Evolutionary conservation across 2,113 vertebrate species (phyloP).

Genomic region (Thamnaconus septentrionalis): DNA sequence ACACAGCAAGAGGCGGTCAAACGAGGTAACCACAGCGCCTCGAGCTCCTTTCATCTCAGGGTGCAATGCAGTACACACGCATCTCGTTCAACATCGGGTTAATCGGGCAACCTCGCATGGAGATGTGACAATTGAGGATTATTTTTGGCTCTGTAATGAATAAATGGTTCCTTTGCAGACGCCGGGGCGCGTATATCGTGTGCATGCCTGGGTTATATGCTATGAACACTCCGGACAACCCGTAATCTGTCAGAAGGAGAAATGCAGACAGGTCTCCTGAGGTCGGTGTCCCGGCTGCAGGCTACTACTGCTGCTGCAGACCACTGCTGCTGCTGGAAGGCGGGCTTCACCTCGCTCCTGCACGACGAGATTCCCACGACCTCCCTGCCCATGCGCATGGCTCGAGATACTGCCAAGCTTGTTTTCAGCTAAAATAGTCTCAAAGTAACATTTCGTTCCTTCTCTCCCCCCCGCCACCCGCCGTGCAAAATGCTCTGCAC

Average conservation of each 20-base stretch:
- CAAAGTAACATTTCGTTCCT: conserved; percentile 2
- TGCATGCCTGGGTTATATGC: conserved; percentile 13
- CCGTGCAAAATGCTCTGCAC: background rate
- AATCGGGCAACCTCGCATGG: too few species aligned
- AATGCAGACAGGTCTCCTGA: conserved; percentile 21
- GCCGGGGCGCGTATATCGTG: conserved; percentile 3
- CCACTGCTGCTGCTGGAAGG: conserved; percentile 56
- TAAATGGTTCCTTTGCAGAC: conserved; percentile 38
- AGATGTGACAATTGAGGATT: conserved; percentile 4
- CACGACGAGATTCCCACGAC: conserved; percentile 76
- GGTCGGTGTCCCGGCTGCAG: conserved; percentile 36
- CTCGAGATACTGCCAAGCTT: conserved; percentile 44
- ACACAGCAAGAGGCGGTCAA: background rate
- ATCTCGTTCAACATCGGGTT: background rate
- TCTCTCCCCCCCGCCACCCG: background rate
- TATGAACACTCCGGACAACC: background rate
- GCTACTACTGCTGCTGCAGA: conserved; percentile 41
- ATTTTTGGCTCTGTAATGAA: conserved; percentile 13
- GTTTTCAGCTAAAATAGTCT: conserved; percentile 13
- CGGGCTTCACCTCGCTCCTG: conserved; percentile 68
- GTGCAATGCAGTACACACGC: conserved; percentile 4
- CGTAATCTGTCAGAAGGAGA: conserved; percentile 15
- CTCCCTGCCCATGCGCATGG: conserved; percentile 61
- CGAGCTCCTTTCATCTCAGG: background rate
- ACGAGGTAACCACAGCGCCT: conserved; percentile 2